These are phyloP conservation scores for Eulacestoma nigropectus DNA, from an alignment of 2,113 vertebrate species.

Conservation along the genomic window DNA sequence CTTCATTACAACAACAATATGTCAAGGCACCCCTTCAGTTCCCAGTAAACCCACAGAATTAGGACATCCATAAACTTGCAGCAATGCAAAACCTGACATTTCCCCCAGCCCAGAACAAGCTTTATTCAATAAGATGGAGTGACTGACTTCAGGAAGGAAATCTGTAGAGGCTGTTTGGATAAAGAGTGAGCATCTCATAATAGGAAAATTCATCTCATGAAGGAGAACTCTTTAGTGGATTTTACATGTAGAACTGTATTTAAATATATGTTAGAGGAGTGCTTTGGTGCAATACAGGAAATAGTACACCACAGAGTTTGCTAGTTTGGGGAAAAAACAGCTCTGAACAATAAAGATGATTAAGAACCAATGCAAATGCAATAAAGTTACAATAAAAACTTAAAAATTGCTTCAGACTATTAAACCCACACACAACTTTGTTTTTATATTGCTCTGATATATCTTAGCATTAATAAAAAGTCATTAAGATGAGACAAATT, in stretches of 20 bases:
- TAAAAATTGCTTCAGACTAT: not conserved
- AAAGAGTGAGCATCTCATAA: not conserved
- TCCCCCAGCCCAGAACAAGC: not conserved
- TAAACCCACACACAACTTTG: not conserved
- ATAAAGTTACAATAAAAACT: slow-evolving; percentile 25
- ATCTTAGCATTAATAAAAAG: slow-evolving; percentile 40
- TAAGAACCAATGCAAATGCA: slow-evolving; percentile 22
- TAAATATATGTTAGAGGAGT: not conserved
- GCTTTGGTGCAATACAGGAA: not conserved
- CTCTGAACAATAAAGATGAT: slow-evolving; percentile 24
- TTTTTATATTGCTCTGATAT: not conserved
- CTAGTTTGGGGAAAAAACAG: not conserved
- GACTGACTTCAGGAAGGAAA: not conserved
- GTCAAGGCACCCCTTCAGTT: not conserved
- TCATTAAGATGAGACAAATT: slow-evolving; percentile 65
- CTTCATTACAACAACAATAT: not conserved
- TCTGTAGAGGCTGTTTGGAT: not conserved
- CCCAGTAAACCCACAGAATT: not conserved
- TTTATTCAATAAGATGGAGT: not conserved
- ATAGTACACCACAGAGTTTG: not conserved
- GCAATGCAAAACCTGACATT: not conserved
- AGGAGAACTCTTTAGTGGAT: not conserved
- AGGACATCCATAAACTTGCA: not conserved
- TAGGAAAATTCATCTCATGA: not conserved
- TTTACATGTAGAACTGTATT: not conserved